Evolutionary conservation across 2,888 invertebrate genomes (phyloP), one percentile per base, ranked within the genome.

Genomic region (Drosophila seclusa): DNA sequence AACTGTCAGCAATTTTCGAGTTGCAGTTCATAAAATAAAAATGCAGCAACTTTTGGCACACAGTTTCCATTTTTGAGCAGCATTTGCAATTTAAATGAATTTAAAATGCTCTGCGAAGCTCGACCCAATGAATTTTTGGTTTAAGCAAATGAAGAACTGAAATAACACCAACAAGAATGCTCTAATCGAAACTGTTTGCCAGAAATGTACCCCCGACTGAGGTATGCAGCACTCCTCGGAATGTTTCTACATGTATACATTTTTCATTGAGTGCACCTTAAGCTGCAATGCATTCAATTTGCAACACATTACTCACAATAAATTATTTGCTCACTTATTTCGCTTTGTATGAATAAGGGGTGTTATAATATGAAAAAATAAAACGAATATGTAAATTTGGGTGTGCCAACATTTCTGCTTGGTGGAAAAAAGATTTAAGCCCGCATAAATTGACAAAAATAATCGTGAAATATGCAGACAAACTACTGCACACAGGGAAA

Each of bases 41-140:
- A 73, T 70, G 65, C 68, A 73, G 61, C 73, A 74, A 73, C 68
- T 73, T 78, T 89, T 87, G 87, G 87, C 87, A 89, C 73, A 73
- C 77, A 52, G 31, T 75, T 85, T 85, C 87, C 87, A 87, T 85
- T 82, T 83, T 79, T 70, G 18, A 50, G 36, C 53, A 31, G 62
- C 52, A 75, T 82, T 82, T 67, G 61, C 75, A 78, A 78, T 85
- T 68, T 78, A 78, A 89, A 89, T 82, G 68, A 76, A 75, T 40
- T 78, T 82, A 78, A 69, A 54, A 63, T 32, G 8, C 7, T 16
- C 32, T 62, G 63, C 69, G 52, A 65, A 68, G 27, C 64, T 71
- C 69, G 65, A 77, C 85, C 79, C 80, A 82, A 69, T 72, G 36
- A 59, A 53, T 66, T 57, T 82, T 78, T 78, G 70, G 59, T 70